Conservation (phyloP, 2,797 vertebrate species). For the Sebastes trivittatus region DNA sequence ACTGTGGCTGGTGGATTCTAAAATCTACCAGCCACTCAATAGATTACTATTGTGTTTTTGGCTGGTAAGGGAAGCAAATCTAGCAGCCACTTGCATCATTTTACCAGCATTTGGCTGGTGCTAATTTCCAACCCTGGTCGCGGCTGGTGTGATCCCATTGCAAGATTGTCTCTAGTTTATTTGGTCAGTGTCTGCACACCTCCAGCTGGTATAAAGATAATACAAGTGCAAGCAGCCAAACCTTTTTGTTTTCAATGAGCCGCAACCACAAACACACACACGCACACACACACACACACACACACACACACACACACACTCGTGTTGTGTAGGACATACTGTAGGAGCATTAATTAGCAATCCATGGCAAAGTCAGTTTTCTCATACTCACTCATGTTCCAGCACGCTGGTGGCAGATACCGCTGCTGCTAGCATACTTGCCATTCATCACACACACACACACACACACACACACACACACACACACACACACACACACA, state of each 20-base stretch:
- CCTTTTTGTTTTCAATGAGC: slow-evolving; percentile 14
- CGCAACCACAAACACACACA: slow-evolving; percentile 12
- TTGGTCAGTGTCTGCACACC: not conserved
- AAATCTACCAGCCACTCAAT: not conserved
- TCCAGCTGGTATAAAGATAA: not conserved
- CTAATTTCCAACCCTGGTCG: not conserved
- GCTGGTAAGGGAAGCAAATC: not conserved
- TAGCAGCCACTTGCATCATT: not conserved
- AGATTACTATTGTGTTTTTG: not conserved
- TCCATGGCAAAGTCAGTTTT: slow-evolving; percentile 43
- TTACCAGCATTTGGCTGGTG: not conserved
- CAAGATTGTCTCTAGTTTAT: not conserved
- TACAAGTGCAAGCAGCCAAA: slow-evolving; percentile 2
- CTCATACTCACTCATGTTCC: slow-evolving; percentile 57
- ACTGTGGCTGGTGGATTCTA: no score
- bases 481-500: not conserved
- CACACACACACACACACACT: not conserved
- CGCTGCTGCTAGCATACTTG: slow-evolving; percentile 50
- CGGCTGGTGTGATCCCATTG: not conserved
- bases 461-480: slow-evolving; percentile 6
- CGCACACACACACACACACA: not conserved
- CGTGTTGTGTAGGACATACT: slow-evolving; percentile 1
- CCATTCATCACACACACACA: slow-evolving; percentile 1
- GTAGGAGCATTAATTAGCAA: slow-evolving; percentile 60
- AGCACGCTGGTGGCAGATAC: slow-evolving; percentile 70